phyloP scores from a whole-genome alignment of 2,888 invertebrate genomes.

The Morpho deidamia region DNA sequence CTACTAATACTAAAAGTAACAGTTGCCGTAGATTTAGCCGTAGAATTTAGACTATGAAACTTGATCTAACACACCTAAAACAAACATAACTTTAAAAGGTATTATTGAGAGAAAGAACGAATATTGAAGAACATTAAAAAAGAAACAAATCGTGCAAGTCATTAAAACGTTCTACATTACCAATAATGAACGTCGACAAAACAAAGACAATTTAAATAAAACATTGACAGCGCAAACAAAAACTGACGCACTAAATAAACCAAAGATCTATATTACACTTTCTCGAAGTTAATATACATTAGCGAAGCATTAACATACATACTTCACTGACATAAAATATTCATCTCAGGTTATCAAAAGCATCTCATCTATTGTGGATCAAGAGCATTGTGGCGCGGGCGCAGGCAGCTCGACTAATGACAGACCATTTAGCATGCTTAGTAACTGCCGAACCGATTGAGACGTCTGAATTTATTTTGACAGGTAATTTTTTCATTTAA shows the following conservation, averaged over 20 bases:
- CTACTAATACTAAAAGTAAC: no score
- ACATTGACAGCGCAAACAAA: slow-evolving; percentile 2
- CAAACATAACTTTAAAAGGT: no score
- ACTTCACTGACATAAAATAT: slow-evolving; percentile 24
- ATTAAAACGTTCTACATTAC: neutral
- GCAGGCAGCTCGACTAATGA: slow-evolving; percentile 45
- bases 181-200: slow-evolving; percentile 3
- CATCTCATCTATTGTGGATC: slow-evolving; percentile 42
- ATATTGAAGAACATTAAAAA: neutral
- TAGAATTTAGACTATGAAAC: neutral
- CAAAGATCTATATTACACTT: slow-evolving; percentile 17
- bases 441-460: slow-evolving; percentile 43
- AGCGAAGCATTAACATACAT: slow-evolving; percentile 24
- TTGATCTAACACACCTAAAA: no score
- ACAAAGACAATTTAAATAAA: slow-evolving; percentile 11
- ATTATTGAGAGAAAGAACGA: no score
- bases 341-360: slow-evolving; percentile 19
- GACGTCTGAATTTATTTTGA: slow-evolving; percentile 43
- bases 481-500: slow-evolving; percentile 39
- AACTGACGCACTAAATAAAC: slow-evolving; percentile 7
- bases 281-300: slow-evolving; percentile 20
- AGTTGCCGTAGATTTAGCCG: slow-evolving; percentile 13
- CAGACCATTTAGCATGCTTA: slow-evolving; percentile 50
- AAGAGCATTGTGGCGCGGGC: slow-evolving; percentile 46
- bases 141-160: slow-evolving; percentile 2